Base-by-base conservation (phyloP, 1,140 invertebrate genomes). In the Scaptomyza graminum region DNA sequence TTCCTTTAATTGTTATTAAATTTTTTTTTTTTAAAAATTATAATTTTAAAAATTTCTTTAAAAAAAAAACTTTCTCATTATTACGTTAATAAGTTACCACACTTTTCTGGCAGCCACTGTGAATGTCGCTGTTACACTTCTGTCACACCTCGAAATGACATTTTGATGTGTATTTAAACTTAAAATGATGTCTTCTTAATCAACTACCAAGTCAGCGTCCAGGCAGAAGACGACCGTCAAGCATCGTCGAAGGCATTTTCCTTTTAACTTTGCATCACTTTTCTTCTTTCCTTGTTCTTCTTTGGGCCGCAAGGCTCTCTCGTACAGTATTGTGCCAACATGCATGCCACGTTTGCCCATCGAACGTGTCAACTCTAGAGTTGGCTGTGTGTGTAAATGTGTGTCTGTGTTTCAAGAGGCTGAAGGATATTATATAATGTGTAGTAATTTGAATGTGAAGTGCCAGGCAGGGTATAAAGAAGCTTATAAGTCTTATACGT, bases 341-440 rank as follows among this genome's bases (percentile, higher is more conserved):
- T 84, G 68, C 67, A 74, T 54, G 65, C 67, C 56, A 55, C 55
- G 69, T 55, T n/a, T 16, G 51, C 62, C 56, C 69, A 44, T 16
- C 34, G 66, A 54, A 66, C 66, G 51, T 71, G 63, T 52, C 41
- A 39, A 49, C 22, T 49, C 37, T 34, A n/a, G 52, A 13, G 16
- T 13, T 49, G 12, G 56, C 50, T 56, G 34, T 65, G 61, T 61
- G 49, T 66, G 68, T 57, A 8, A 51, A 46, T 56, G 34, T 65
- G 61, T 61, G 49, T 66, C 62, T 57, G 75, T 57, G 67, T 59
- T 67, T 47, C 64, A 65, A 67, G 59, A 73, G 62, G 81, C 81
- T 79, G 65, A 74, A 84, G 81, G 76, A 85, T 85, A 85, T 85
- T 85, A 80, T 84, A 80, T 84, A 85, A 84, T 84, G 81, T 80